These are phyloP conservation scores for Macaria liturata DNA, from an alignment of 2,888 invertebrate genomes.

Conservation along the genomic window DNA sequence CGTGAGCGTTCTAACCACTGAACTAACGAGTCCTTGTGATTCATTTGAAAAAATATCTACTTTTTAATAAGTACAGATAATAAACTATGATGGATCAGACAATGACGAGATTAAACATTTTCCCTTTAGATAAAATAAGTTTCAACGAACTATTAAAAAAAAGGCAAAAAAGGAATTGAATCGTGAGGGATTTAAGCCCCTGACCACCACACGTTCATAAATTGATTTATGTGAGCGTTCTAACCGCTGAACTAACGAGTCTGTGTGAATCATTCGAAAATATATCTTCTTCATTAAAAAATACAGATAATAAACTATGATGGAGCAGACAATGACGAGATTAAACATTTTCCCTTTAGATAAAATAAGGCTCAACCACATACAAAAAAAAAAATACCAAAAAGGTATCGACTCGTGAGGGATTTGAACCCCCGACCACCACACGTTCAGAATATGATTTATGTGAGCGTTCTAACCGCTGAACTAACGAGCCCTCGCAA, in stretches of 20 bases:
- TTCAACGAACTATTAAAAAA: too few relatives aligned
- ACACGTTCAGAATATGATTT: background rate
- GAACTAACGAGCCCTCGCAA: background rate
- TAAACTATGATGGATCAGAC: too few relatives aligned
- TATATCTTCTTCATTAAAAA: too few relatives aligned
- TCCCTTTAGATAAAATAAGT: too few relatives aligned
- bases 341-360: too few relatives aligned
- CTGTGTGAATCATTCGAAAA: background rate
- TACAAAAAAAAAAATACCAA: too few relatives aligned
- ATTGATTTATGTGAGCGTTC: background rate
- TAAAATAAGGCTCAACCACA: too few relatives aligned
- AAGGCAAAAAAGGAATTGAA: background rate
- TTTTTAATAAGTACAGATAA: too few relatives aligned
- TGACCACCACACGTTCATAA: too few relatives aligned
- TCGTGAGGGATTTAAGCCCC: constrained; percentile 9
- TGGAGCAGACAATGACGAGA: too few relatives aligned
- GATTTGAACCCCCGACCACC: constrained; percentile 14
- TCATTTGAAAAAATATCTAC: background rate
- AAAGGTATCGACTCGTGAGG: constrained; percentile 5
- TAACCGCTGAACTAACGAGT: constrained; percentile 1
- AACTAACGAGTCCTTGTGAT: background rate
- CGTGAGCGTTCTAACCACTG: background rate
- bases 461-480: background rate
- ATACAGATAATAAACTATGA: too few relatives aligned
- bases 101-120: too few relatives aligned